Percentiles rank a stretch among this genome's conserved stretches.
These are phyloP conservation scores for Xenops minutus DNA, from an alignment of 2,797 vertebrate species.

Conservation along the genomic window DNA sequence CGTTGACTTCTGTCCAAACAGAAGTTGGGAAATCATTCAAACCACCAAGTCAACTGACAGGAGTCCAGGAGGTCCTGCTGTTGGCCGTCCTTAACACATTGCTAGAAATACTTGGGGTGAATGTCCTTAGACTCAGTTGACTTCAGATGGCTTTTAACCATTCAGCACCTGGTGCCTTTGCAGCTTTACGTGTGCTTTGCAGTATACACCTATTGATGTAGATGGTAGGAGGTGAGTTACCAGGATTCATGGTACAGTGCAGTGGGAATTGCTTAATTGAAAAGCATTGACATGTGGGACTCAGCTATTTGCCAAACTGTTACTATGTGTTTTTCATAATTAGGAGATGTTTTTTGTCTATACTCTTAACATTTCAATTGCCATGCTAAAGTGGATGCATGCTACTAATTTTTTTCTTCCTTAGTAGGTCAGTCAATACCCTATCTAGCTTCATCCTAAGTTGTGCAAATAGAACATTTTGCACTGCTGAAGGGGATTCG, in stretches of 20 bases:
- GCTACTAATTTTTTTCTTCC: background rate
- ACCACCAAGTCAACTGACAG: background rate
- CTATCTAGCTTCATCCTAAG: background rate
- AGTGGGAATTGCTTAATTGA: background rate
- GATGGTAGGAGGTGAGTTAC: background rate
- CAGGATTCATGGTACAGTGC: background rate
- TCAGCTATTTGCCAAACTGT: background rate
- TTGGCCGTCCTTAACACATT: background rate
- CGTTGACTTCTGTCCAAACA: background rate
- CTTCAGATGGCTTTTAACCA: background rate
- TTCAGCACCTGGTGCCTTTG: background rate
- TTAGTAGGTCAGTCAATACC: background rate
- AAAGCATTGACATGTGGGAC: background rate
- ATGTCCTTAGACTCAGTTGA: background rate
- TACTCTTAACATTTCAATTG: background rate
- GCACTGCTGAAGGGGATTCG: background rate
- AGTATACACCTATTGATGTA: rapidly evolving
- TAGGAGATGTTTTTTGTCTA: conserved; percentile 1
- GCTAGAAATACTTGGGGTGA: background rate
- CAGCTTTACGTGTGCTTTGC: background rate
- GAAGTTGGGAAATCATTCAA: background rate
- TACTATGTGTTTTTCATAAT: background rate
- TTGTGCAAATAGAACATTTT: background rate
- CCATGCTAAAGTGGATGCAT: background rate
- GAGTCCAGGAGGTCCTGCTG: background rate